Evolutionary conservation across 37 sponge, comb jelly and placozoan genomes (phyloP).

Genomic region (Spongia lamella): DNA sequence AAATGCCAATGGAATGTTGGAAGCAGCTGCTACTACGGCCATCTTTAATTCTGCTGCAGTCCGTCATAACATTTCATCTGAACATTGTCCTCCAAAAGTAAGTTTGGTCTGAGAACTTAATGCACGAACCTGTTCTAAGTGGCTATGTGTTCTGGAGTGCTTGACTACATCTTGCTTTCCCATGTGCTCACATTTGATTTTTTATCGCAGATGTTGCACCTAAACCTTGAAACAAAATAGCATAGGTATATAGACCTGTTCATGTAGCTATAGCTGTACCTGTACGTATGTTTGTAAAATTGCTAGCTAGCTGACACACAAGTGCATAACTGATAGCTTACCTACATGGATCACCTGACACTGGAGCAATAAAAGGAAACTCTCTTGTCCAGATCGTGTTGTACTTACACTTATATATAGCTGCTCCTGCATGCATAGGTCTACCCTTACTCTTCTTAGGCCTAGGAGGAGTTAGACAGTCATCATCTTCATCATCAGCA

Average conservation of each 20-base stretch:
- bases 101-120: conserved; percentile 15
- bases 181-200: conserved; percentile 40
- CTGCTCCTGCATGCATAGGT: no score
- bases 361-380: conserved; percentile 24
- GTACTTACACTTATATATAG: conserved; percentile 27
- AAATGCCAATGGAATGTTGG: conserved; percentile 48
- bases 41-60: conserved; percentile 45
- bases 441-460: no score
- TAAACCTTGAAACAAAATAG: no score
- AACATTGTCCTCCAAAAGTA: no score
- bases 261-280: no score
- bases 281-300: no score
- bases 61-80: conserved; percentile 10
- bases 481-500: no score
- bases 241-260: no score
- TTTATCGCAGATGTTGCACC: conserved; percentile 25
- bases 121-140: conserved; percentile 7
- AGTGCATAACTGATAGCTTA: no score
- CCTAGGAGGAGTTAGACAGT: no score
- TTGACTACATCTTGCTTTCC: conserved; percentile 36
- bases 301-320: no score
- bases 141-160: conserved; percentile 4
- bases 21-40: conserved; percentile 40
- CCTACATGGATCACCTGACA: conserved; percentile 35
- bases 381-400: conserved; percentile 28